phyloP scores from a whole-genome alignment of 2,113 vertebrate genomes.

The Oncorhynchus tshawytscha region DNA sequence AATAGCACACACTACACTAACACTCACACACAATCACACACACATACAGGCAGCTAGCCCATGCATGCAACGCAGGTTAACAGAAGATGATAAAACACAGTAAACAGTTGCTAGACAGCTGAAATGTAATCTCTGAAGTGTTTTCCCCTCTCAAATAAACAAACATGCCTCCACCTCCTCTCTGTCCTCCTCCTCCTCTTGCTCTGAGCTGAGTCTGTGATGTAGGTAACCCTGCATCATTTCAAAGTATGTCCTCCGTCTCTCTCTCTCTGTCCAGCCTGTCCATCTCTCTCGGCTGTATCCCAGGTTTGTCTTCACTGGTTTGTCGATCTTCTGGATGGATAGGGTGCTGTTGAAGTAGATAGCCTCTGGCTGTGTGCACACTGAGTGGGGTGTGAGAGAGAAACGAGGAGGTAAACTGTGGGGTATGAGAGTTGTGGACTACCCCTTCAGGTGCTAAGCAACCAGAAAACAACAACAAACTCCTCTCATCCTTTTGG shows the following conservation, averaged over 20 bases:
- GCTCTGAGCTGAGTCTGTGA: background rate
- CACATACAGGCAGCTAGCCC: slow-evolving; percentile 6
- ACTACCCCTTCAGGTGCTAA: too few relatives aligned
- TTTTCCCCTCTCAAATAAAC: background rate
- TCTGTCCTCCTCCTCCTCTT: background rate
- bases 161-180: slow-evolving; percentile 9
- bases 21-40: background rate
- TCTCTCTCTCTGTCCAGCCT: too few relatives aligned
- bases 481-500: too few relatives aligned
- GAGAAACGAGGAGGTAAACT: too few relatives aligned
- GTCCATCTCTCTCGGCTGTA: too few relatives aligned
- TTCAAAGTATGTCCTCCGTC: background rate
- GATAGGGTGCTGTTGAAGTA: background rate
- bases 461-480: too few relatives aligned
- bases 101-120: background rate
- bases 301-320: too few relatives aligned
- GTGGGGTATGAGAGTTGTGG: too few relatives aligned
- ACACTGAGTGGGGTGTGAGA: too few relatives aligned
- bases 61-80: slow-evolving; percentile 23
- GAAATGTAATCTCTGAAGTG: background rate
- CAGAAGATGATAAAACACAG: slow-evolving; percentile 20
- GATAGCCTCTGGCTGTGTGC: too few relatives aligned
- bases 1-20: slow-evolving; percentile 16
- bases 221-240: background rate
- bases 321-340: too few relatives aligned